Evolutionary conservation across 2,113 vertebrate genomes (phyloP).

Genomic region (Rhinoderma darwinii): DNA sequence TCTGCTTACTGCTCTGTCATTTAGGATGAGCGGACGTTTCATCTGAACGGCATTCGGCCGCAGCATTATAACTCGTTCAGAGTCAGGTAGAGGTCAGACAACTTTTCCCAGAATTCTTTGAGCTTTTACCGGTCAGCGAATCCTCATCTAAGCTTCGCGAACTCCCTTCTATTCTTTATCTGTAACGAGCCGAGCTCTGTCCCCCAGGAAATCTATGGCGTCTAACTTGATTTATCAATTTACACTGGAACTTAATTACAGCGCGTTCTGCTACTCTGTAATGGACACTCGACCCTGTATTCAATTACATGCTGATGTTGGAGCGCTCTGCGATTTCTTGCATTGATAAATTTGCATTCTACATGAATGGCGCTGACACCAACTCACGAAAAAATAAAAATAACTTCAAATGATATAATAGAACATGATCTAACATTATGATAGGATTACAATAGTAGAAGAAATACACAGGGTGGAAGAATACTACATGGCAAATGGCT

Average conservation of each 20-base stretch:
- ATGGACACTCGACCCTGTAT: constrained; percentile 24
- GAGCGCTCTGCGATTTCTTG: background rate
- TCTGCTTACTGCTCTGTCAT: background rate
- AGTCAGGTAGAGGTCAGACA: background rate
- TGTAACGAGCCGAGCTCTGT: background rate
- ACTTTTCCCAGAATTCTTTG: constrained; percentile 14
- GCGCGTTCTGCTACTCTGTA: constrained; percentile 18
- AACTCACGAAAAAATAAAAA: background rate
- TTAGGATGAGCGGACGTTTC: background rate
- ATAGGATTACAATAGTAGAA: too few relatives aligned
- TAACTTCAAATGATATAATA: too few relatives aligned
- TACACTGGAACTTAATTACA: constrained; percentile 41
- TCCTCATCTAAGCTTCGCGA: background rate
- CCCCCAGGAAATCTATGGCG: constrained; percentile 17
- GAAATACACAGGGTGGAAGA: too few relatives aligned
- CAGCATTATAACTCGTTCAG: background rate
- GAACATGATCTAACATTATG: too few relatives aligned
- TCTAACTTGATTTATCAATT: constrained; percentile 43
- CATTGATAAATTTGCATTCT: constrained; percentile 8
- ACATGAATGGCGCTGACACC: background rate
- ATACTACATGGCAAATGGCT: background rate
- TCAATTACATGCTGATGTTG: background rate
- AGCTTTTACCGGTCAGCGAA: background rate
- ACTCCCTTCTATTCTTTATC: background rate
- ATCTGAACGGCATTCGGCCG: background rate